A percentile compares a stretch with the other conserved stretches of the same genome.
Conservation (phyloP, 2,113 vertebrate species). For the Pterophyllum scalare region DNA sequence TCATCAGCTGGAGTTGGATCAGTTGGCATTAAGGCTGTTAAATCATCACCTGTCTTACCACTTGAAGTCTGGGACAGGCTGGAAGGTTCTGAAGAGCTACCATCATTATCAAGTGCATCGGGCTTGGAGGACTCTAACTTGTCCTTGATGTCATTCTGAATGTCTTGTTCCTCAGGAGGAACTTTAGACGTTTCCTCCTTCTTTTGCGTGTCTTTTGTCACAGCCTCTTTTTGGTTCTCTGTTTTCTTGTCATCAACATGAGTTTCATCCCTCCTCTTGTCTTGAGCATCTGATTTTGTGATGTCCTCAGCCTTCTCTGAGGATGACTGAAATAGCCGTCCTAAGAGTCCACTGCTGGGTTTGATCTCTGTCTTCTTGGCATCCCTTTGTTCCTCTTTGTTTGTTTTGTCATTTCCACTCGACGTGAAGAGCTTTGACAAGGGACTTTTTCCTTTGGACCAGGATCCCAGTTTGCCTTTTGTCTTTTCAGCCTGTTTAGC, state of each 20-base stretch:
- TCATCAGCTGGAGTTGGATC: constrained; percentile 1
- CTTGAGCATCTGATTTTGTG: constrained; percentile 5
- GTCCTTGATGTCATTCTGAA: not conserved
- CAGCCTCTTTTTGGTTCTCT: not conserved
- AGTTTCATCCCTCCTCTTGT: constrained; percentile 11
- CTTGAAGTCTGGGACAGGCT: not conserved
- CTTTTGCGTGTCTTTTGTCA: constrained; percentile 12
- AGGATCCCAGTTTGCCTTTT: constrained; percentile 60
- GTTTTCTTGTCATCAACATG: not conserved
- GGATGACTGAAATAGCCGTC: constrained; percentile 79
- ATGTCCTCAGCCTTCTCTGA: constrained; percentile 60
- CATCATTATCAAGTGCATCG: not conserved
- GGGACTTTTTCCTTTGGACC: constrained; percentile 81
- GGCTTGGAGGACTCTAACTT: not conserved
- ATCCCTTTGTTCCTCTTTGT: constrained; percentile 58
- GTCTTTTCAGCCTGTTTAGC: constrained; percentile 5
- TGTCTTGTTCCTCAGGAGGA: constrained; percentile 14
- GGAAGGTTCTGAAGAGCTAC: not conserved
- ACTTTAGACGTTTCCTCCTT: not conserved
- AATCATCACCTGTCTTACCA: not conserved
- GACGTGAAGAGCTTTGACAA: constrained; percentile 79
- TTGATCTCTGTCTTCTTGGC: constrained; percentile 74
- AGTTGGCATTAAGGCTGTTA: not conserved
- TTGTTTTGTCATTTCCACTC: constrained; percentile 64
- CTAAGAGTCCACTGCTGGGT: constrained; percentile 73